Base-by-base conservation (phyloP, 2,797 vertebrate genomes). In the Epinephelus coioides region DNA sequence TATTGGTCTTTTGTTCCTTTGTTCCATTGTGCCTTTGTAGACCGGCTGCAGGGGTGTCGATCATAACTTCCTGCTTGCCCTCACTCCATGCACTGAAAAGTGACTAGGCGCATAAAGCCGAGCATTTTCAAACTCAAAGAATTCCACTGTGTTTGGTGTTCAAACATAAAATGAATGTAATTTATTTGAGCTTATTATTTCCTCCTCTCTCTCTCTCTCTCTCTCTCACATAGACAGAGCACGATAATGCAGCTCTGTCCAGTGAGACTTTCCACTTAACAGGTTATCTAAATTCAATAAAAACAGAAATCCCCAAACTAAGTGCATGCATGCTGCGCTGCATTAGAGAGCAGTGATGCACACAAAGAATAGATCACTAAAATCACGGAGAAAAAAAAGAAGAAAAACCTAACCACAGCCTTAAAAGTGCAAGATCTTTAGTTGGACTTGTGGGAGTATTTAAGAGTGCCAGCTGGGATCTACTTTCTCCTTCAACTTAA, bases 211-310 rank as follows among this genome's bases (percentile, higher is more conserved):
- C 21, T 21, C 21, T 21, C 21, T 21, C 21, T 21, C 21, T 21
- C 21, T 21, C 65, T 80, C 53, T 74, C 65, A 87, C 68, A 74
- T 63, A 70, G 80, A 65, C 56, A 79, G 69, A 79, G 73, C 53
- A 66, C 13, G 3, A 82, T 83, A 87, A 89, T 64, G 74, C 55
- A 12, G 50, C 77, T 77, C 78, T 82, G 83, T 88, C 82, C 84
- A 68, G 77, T 71, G 75, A 86, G 80, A 83, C 61, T 40, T 73
- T 57, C 66, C 63, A 85, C 72, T 86, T 90, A 82, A 91, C 86
- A 93, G 84, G 87, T 93, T 79, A 84, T 90, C 88, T 90, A 88
- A 91, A 94, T 91, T 88, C 85, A 93, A 90, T 93, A 91, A 92
- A 8, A 46, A 82, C 75, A 87, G 66, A 93, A 93, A 90, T 92